Percentiles rank a stretch among this genome's conserved stretches.
Conservation (phyloP, 2,888 invertebrate species). For the Ephialtes manifestator region DNA sequence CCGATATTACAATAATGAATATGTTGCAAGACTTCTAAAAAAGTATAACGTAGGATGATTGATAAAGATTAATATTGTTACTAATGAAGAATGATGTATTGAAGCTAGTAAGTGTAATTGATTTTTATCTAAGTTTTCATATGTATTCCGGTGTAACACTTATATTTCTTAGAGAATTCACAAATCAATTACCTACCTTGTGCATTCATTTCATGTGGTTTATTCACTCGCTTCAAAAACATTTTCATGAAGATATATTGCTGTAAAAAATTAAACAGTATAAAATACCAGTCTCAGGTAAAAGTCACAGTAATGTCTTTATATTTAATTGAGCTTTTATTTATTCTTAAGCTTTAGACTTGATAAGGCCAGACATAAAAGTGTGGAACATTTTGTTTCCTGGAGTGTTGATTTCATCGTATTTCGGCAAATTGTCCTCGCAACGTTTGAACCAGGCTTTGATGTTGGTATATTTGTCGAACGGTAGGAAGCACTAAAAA, state of each 20-base stretch:
- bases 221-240: background rate
- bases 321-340: background rate
- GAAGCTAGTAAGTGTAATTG: background rate
- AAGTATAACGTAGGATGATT: too few species aligned
- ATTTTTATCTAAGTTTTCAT: background rate
- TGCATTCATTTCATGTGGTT: background rate
- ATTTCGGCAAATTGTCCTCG: conserved; percentile 87
- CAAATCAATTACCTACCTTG: background rate
- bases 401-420: conserved; percentile 69
- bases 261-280: background rate
- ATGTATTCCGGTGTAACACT: background rate
- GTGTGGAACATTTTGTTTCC: conserved; percentile 59
- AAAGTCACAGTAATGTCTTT: too few species aligned
- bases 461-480: conserved; percentile 87
- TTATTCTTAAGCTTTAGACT: background rate
- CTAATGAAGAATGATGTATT: background rate
- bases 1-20: too few species aligned
- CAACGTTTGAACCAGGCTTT: conserved; percentile 89
- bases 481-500: conserved; percentile 64
- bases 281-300: background rate
- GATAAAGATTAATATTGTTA: background rate
- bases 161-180: background rate
- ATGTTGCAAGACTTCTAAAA: too few species aligned
- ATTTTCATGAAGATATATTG: background rate
- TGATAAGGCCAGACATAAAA: background rate